These are phyloP conservation scores for Ephestia elutella DNA, from an alignment of 1,140 invertebrate genomes.

Conservation along the genomic window DNA sequence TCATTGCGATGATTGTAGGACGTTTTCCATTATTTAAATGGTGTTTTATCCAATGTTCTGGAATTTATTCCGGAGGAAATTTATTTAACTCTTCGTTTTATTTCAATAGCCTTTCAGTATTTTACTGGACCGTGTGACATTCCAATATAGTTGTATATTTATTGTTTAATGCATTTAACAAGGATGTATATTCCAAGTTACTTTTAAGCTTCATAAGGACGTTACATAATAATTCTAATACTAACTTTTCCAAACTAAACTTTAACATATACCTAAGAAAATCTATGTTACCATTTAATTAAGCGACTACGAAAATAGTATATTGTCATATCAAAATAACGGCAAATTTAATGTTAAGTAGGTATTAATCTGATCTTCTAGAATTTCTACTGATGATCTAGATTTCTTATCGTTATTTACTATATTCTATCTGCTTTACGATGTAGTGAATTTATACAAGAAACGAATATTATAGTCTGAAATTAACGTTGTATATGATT, in stretches of 20 bases:
- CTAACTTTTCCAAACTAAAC: constrained; percentile 7
- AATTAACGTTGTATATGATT: not conserved
- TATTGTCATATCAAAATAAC: constrained; percentile 32
- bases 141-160: no score
- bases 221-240: not conserved
- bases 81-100: no score
- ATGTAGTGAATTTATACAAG: not conserved
- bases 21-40: no score
- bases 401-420: constrained; percentile 20
- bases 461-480: not conserved
- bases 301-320: constrained; percentile 14
- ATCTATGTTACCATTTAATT: constrained; percentile 16
- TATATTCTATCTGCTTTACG: not conserved
- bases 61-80: no score
- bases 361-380: constrained; percentile 37
- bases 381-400: constrained; percentile 47
- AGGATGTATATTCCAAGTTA: not conserved
- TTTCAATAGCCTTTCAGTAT: no score
- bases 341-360: constrained; percentile 24
- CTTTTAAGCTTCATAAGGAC: not conserved
- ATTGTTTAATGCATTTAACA: not conserved
- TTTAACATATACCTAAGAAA: constrained; percentile 11
- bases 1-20: no score
- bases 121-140: no score
- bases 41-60: no score